A percentile compares a stretch with the other conserved stretches of the same genome.
These are phyloP conservation scores for Synanthedon tipuliformis DNA, from an alignment of 2,888 invertebrate species.

Conservation along the genomic window DNA sequence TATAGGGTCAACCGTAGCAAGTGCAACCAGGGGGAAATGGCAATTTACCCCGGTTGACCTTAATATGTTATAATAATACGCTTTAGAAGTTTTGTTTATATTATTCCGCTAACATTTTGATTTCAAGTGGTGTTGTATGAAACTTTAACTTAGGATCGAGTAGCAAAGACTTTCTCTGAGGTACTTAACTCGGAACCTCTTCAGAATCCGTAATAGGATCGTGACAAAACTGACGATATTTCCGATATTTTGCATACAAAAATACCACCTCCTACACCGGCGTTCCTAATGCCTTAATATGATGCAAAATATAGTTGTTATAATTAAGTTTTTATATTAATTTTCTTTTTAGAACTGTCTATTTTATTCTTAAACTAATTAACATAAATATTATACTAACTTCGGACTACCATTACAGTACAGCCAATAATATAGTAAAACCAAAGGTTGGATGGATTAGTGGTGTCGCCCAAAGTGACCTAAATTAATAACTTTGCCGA, in stretches of 20 bases:
- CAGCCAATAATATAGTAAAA: neutral
- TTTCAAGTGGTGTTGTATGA: slow-evolving; percentile 10
- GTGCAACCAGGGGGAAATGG: no score
- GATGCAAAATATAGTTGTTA: no score
- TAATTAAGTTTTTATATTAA: no score
- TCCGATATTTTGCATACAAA: slow-evolving; percentile 20
- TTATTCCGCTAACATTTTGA: slow-evolving; percentile 1
- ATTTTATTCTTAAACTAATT: no score
- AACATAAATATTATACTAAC: no score
- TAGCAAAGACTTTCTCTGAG: slow-evolving; percentile 36
- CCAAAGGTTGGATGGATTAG: slow-evolving; percentile 13
- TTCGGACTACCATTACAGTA: no score
- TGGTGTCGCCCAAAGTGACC: slow-evolving; percentile 14
- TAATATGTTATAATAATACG: no score
- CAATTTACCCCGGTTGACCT: no score
- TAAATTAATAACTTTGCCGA: slow-evolving; percentile 22
- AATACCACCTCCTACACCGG: slow-evolving; percentile 2
- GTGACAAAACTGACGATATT: slow-evolving; percentile 46
- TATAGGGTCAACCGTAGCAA: no score
- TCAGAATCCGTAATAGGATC: slow-evolving; percentile 48
- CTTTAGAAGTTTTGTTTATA: no score
- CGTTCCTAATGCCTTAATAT: neutral
- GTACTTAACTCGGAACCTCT: slow-evolving; percentile 45
- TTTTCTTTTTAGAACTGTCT: no score
- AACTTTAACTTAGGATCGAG: slow-evolving; percentile 36